Evolutionary conservation across 2,888 invertebrate species (phyloP), one percentile per base, ranked within the genome.

Genomic region (Leucozona laternaria): DNA sequence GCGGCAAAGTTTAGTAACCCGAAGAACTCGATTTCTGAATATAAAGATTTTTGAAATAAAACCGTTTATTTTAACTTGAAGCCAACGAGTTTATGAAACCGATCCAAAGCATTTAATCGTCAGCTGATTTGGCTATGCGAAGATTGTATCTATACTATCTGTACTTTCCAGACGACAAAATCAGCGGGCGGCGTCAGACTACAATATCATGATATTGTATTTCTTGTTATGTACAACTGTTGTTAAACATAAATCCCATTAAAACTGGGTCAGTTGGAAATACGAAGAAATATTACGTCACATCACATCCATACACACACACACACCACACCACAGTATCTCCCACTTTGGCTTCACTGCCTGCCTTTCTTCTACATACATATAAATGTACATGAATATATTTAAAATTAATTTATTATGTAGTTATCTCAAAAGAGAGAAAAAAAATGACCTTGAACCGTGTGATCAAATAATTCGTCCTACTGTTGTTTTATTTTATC

Each of bases 181-280:
- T 43, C 43, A n/a, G n/a, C 43, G 5, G 34, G 5, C 50, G 34
- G 53, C 68, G n/a, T 1, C 53, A 50, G 48, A 17, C 15, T 20
- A 53, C 50, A 60, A 55, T 70, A 50, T 58, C 50, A 75, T 55
- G 48, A 25, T 17, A 79, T 83, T 79, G 64, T 64, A 57, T 79
- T 68, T 68, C 10, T 11, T 81, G 37, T 17, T 70, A 11, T 60
- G 57, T 20, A 45, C 22, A 68, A 25, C 53, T 45, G 17, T 10
- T 64, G 25, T 66, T 84, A 64, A 77, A 80, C 31, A 85, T 73
- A 77, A 80, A 77, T 68, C 66, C 62, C 55, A 77, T 71, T 72
- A 85, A 80, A 80, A 77, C 72, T 85, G 68, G 85, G 85, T 85
- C 85, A 85, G 73, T 80, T 72, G 77, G 72, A 60, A 85, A 85